Evolutionary conservation across 2,888 invertebrate species (phyloP).

Genomic region (Volucella bombylans): DNA sequence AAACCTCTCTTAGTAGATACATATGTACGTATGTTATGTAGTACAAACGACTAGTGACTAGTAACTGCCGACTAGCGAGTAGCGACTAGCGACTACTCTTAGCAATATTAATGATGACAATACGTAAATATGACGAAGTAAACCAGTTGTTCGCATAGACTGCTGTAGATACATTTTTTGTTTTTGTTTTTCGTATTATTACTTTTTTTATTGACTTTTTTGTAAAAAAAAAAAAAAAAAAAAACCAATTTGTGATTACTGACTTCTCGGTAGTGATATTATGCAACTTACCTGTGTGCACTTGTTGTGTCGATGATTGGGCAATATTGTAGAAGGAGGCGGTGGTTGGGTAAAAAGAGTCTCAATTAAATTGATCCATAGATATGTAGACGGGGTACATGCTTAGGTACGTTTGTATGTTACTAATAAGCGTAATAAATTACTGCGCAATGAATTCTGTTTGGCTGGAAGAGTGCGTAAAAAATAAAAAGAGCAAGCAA

Average conservation of each 20-base stretch:
- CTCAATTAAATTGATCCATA: no score
- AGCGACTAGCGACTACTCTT: background rate
- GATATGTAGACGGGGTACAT: no score
- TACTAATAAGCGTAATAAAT: conserved; percentile 17
- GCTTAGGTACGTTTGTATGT: no score
- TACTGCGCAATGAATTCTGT: conserved; percentile 13
- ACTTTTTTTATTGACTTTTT: background rate
- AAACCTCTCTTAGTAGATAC: conserved; percentile 23
- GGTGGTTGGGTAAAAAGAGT: no score
- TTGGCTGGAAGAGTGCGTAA: conserved; percentile 26
- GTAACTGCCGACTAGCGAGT: background rate
- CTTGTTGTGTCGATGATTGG: conserved; percentile 51
- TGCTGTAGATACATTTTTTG: conserved; percentile 7
- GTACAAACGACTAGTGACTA: conserved; percentile 24
- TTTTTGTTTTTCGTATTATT: conserved; percentile 1
- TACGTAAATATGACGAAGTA: conserved; percentile 62
- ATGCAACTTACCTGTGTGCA: conserved; percentile 49
- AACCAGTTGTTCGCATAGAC: conserved; percentile 49
- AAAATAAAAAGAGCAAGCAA: background rate
- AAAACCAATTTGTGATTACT: conserved; percentile 34
- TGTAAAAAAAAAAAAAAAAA: no score
- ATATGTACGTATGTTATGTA: background rate
- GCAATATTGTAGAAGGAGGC: conserved; percentile 3
- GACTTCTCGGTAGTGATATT: conserved; percentile 20
- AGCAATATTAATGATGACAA: conserved; percentile 64